A percentile compares a stretch with the other conserved stretches of the same genome.
These are phyloP conservation scores for Pagetopsis macropterus DNA, from an alignment of 2,797 vertebrate species.

Conservation along the genomic window DNA sequence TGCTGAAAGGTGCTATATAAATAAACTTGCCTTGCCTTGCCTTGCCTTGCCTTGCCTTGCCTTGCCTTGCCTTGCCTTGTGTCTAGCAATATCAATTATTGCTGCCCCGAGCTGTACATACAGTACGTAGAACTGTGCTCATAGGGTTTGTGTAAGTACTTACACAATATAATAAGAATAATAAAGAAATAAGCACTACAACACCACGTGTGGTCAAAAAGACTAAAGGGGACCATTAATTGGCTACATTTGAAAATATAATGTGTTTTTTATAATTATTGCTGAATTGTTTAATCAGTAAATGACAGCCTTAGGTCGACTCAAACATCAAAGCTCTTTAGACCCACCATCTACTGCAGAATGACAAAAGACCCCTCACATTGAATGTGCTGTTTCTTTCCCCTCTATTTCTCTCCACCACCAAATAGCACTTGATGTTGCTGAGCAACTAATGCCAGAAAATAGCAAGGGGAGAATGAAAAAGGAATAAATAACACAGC, in stretches of 20 bases:
- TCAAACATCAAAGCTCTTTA: slow-evolving; percentile 25
- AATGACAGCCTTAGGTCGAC: slow-evolving; percentile 3
- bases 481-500: slow-evolving; percentile 49
- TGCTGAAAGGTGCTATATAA: too few relatives aligned
- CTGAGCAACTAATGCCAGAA: slow-evolving; percentile 70
- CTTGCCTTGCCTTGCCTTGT: background rate
- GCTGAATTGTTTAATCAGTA: slow-evolving; percentile 15
- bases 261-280: background rate
- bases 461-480: slow-evolving; percentile 49
- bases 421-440: slow-evolving; percentile 67
- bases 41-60: too few relatives aligned
- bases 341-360: slow-evolving; percentile 23
- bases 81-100: background rate
- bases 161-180: background rate
- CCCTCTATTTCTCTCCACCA: slow-evolving; percentile 20
- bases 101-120: background rate
- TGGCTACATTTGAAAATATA: background rate
- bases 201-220: background rate
- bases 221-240: slow-evolving; percentile 4
- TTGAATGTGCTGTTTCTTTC: slow-evolving; percentile 42
- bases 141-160: background rate
- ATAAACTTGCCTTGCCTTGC: too few relatives aligned
- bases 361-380: slow-evolving; percentile 41
- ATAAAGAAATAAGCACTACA: background rate
- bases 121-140: background rate